Conservation (phyloP, 2,113 vertebrate genomes). For the Nasalis larvatus region DNA sequence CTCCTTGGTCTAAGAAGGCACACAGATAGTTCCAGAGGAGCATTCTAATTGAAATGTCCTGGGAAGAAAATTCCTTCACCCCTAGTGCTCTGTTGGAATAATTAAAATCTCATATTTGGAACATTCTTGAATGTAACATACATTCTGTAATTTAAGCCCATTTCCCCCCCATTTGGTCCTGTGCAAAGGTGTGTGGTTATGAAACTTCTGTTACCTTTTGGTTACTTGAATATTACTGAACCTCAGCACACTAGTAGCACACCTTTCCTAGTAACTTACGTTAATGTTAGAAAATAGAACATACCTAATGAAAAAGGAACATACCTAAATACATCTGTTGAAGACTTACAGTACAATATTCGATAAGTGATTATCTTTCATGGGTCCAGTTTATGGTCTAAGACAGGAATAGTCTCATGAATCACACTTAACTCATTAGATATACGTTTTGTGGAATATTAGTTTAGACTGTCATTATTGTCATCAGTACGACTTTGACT, state of each 20-base stretch:
- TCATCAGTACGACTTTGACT: background rate
- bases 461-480: conserved; percentile 37
- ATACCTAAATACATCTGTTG: background rate
- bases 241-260: background rate
- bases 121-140: conserved; percentile 21
- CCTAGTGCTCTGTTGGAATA: background rate
- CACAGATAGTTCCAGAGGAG: conserved; percentile 17
- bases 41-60: conserved; percentile 1
- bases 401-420: background rate
- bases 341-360: background rate
- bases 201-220: conserved; percentile 34
- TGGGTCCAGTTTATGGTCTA: background rate
- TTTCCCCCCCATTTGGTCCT: background rate
- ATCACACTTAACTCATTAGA: conserved; percentile 4
- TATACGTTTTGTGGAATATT: conserved; percentile 11
- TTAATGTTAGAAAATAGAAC: background rate
- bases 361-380: conserved; percentile 36
- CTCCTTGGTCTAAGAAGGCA: background rate
- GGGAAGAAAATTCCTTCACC: background rate
- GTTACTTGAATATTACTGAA: conserved; percentile 35
- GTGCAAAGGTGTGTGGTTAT: conserved; percentile 7
- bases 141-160: conserved; percentile 31
- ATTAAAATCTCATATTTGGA: background rate
- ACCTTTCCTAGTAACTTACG: conserved; percentile 45
- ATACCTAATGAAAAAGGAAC: conserved; percentile 44